A percentile compares a stretch with the other conserved stretches of the same genome.
Evolutionary conservation across 2,797 vertebrate species (phyloP).

Genomic region (Gallinago nigripennis): DNA sequence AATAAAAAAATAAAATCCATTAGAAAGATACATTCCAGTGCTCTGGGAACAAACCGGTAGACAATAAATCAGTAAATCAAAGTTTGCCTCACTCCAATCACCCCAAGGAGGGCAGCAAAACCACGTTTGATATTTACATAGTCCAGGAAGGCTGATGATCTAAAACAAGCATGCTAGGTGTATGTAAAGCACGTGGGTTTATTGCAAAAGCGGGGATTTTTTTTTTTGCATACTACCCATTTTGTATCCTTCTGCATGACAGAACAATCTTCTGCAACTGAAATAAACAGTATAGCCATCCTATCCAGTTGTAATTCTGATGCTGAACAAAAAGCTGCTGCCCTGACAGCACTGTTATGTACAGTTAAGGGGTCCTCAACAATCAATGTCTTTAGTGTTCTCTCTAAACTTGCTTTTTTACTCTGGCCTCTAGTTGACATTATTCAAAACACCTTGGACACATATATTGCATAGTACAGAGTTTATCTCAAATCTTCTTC

Average conservation of each 20-base stretch:
- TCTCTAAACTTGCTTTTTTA: background rate
- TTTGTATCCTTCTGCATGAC: background rate
- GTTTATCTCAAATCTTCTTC: background rate
- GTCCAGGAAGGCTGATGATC: background rate
- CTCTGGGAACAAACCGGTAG: background rate
- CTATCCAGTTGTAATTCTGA: background rate
- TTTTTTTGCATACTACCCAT: background rate
- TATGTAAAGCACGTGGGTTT: background rate
- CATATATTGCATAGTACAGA: background rate
- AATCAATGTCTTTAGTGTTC: background rate
- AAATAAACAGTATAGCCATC: background rate
- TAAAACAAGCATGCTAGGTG: background rate
- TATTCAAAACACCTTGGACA: background rate
- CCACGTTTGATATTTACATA: background rate
- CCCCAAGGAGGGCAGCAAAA: conserved; percentile 19
- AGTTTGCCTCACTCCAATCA: background rate
- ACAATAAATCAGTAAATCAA: background rate
- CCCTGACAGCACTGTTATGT: background rate
- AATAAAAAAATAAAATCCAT: background rate
- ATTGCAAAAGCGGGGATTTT: background rate
- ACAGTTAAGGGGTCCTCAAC: background rate
- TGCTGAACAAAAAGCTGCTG: background rate
- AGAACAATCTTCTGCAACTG: background rate
- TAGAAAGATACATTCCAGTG: background rate
- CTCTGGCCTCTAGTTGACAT: background rate